phyloP scores from a whole-genome alignment of 1,140 invertebrate species.

The Brachystomella parvula region DNA sequence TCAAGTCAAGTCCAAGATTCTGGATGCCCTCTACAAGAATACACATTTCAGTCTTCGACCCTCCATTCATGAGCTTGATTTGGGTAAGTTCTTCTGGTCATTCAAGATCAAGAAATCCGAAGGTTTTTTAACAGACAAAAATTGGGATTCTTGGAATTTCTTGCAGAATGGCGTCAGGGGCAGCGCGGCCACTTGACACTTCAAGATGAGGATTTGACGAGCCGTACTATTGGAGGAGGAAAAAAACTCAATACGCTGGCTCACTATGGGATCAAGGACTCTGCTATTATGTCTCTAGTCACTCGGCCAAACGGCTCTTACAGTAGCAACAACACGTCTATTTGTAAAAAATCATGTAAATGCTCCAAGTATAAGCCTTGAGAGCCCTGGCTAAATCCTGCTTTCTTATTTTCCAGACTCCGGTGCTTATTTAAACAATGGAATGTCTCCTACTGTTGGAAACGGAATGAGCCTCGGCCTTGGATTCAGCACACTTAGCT shows the following conservation, averaged over 20 bases:
- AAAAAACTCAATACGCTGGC: slow-evolving; percentile 82
- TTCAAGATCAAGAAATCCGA: neutral
- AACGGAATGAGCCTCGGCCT: slow-evolving; percentile 27
- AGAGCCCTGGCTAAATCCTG: neutral
- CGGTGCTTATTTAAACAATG: slow-evolving; percentile 37
- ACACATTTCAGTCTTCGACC: slow-evolving; percentile 87
- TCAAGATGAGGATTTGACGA: slow-evolving; percentile 87
- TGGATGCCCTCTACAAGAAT: slow-evolving; percentile 94
- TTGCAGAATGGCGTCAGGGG: slow-evolving; percentile 81
- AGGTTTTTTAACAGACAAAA: neutral
- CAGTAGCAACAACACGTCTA: slow-evolving; percentile 47
- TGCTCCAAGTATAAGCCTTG: slow-evolving; percentile 24
- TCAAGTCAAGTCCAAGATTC: slow-evolving; percentile 95
- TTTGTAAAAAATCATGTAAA: slow-evolving; percentile 66
- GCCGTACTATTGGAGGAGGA: slow-evolving; percentile 79
- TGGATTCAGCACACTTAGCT: slow-evolving; percentile 6
- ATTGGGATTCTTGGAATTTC: neutral
- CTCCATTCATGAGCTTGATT: slow-evolving; percentile 85
- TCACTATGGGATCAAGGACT: slow-evolving; percentile 88
- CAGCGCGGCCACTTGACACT: slow-evolving; percentile 81
- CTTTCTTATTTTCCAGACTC: slow-evolving; percentile 31
- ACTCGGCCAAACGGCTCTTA: slow-evolving; percentile 77
- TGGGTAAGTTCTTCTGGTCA: slow-evolving; percentile 46
- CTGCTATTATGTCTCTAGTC: slow-evolving; percentile 87
- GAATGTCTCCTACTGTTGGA: slow-evolving; percentile 29